phyloP scores from a whole-genome alignment of 2,888 invertebrate genomes.

The Drosophila anomalata region DNA sequence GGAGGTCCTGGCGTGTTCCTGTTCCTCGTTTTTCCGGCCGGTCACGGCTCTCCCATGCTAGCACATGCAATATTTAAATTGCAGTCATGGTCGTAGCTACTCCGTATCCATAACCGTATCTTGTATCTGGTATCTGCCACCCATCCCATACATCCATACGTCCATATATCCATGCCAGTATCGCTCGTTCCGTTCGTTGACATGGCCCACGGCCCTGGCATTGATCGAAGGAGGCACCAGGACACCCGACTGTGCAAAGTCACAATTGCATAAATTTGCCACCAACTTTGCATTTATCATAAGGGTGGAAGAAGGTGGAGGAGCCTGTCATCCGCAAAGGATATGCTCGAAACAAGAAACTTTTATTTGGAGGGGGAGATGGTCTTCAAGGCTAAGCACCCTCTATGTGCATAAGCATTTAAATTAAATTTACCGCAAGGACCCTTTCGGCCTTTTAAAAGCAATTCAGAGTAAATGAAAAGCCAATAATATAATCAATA shows the following conservation, averaged over 20 bases:
- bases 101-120: constrained; percentile 44
- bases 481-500: constrained; percentile 41
- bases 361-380: neutral
- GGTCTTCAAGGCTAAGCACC: neutral
- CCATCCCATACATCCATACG: constrained; percentile 8
- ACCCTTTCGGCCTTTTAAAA: constrained; percentile 1
- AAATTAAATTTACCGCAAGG: neutral
- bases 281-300: constrained; percentile 51
- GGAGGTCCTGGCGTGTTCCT: constrained; percentile 10
- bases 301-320: constrained; percentile 23
- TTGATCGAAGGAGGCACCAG: constrained; percentile 55
- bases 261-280: constrained; percentile 46
- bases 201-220: constrained; percentile 76
- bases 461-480: constrained; percentile 13
- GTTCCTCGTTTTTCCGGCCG: constrained; percentile 27
- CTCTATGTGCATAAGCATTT: neutral
- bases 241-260: constrained; percentile 29
- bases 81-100: constrained; percentile 49
- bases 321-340: constrained; percentile 28
- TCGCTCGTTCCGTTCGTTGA: constrained; percentile 54
- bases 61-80: constrained; percentile 76
- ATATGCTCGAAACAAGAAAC: constrained; percentile 25
- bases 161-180: constrained; percentile 39
- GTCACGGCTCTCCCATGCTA: constrained; percentile 38
- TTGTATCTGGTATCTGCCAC: constrained; percentile 39